Evolutionary conservation across 2,113 vertebrate genomes (phyloP), one percentile per base, ranked within the genome.

Genomic region (Heterotilapia buettikoferi): DNA sequence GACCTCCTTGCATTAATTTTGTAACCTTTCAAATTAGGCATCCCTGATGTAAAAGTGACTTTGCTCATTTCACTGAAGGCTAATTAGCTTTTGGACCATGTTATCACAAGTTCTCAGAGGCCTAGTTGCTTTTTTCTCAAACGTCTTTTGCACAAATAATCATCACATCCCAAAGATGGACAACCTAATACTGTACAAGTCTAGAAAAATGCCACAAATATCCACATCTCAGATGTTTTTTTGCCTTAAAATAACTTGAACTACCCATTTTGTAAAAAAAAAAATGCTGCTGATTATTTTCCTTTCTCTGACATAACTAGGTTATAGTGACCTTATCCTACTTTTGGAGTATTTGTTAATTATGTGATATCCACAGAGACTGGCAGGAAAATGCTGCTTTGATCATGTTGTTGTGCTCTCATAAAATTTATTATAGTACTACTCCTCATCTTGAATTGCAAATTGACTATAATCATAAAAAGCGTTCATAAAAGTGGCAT

Each of bases 111-210:
- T 78, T 78, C 45, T 4, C 24, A 78, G 73, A 78, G 45, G 9
- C 43, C 45, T 29, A 50, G 24, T 4, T 31, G 71, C 10, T 29
- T 2, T 78, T 19, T 78, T 13, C 43, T 31, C 45, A 50, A 31
- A 13, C 1, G 0, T 13, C 6, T 29, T 47, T 76, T 76, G 43
- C 24, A 11, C 9, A 78, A 19, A 18, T 19, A 78, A 50, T 26
- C 26, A 19, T 29, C 1, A 0, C 43, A 78, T 12, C 71, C 43
- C 71, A 76, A 47, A 0, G 24, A 29, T 50, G 24, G 43, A 29
- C 24, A 76, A 76, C 24, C 40, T 12, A 78, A 31, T 31, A 50
- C 9, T 47, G 1, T 29, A 12, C 0, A 78, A 31, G 16, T 78
- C 24, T 31, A 31, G 1, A 31, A 68, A 76, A 76, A 76, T 5